Evolutionary conservation across 1,140 invertebrate genomes (phyloP), one percentile per base, ranked within the genome.

Genomic region (Ctenoplectra terminalis): DNA sequence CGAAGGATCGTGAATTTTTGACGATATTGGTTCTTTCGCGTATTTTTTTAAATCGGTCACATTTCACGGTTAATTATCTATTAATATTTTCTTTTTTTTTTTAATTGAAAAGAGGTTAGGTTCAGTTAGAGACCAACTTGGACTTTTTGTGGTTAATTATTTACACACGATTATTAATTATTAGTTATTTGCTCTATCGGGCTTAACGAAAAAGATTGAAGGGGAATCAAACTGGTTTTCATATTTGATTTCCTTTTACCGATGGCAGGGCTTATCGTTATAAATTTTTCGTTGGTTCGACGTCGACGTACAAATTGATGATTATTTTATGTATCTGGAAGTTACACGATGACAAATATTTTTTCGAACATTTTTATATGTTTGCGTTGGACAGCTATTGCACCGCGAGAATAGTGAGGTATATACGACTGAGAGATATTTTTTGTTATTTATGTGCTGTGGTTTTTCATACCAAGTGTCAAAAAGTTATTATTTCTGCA

Each of bases 271-370:
- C n/a, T 46, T 29, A 66, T 66, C 64, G 64, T 69, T 52, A 46
- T 31, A 52, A 69, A 34, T 34, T 69, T 34, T 15, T 1, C 15
- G 6, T 29, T 23, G 48, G 17, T 2, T 40, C 29, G 66, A 34
- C 48, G 43, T 23, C 20, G 17, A 52, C 66, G 29, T 52, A 23
- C 2, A 6, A 52, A 69, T 69, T 52, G 29, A 69, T 69, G 46
- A 69, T 69, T 69, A 52, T 52, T 52, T 69, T 69, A 52, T 69
- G 48, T 52, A 69, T 52, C 26, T 69, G 29, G 46, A 69, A 31
- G 48, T 69, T 52, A n/a, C 37, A 20, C 15, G 43, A 50, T 50
- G 26, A 67, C 7, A 67, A 67, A 67, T 8, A 23, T 52, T 31
- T 67, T 69, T 69, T 37, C 9, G 50, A 6, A 2, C 6, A 11